phyloP scores from a whole-genome alignment of 2,888 invertebrate species.

The Mythimna loreyi region DNA sequence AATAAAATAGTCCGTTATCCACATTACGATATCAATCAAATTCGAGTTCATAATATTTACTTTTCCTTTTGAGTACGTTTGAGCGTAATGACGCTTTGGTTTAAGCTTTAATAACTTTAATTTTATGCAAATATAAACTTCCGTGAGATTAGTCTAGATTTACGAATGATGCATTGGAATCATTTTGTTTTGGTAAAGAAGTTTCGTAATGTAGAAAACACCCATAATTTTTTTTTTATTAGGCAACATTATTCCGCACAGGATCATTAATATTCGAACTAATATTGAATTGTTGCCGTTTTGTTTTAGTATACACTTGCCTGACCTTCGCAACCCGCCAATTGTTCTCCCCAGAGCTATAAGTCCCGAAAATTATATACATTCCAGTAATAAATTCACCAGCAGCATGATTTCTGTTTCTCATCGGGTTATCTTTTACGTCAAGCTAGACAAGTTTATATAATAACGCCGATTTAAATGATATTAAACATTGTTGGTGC shows the following conservation, averaged over 20 bases:
- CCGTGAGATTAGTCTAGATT: constrained; percentile 26
- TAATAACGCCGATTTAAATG: constrained; percentile 55
- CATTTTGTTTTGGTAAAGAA: background rate
- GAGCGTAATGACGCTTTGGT: constrained; percentile 15
- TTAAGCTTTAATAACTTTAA: constrained; percentile 18
- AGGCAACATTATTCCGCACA: background rate
- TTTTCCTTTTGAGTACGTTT: constrained; percentile 27
- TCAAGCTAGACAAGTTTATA: constrained; percentile 57
- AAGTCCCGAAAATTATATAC: constrained; percentile 40
- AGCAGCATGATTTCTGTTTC: constrained; percentile 52
- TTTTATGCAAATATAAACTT: constrained; percentile 36
- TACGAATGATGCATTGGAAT: background rate
- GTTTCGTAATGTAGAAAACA: background rate
- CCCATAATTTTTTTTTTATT: background rate
- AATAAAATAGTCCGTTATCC: constrained; percentile 48
- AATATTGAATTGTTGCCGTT: constrained; percentile 19
- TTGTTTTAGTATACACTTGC: constrained; percentile 19
- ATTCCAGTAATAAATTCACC: constrained; percentile 43
- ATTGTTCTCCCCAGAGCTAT: constrained; percentile 44
- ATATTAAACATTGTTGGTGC: constrained; percentile 59
- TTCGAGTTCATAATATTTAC: constrained; percentile 42
- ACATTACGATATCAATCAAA: constrained; percentile 54
- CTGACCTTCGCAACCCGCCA: constrained; percentile 46
- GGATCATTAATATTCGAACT: constrained; percentile 11
- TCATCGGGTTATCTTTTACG: constrained; percentile 53